Conservation (phyloP, 1,140 invertebrate genomes). For the Caenorhabditis inopinata region DNA sequence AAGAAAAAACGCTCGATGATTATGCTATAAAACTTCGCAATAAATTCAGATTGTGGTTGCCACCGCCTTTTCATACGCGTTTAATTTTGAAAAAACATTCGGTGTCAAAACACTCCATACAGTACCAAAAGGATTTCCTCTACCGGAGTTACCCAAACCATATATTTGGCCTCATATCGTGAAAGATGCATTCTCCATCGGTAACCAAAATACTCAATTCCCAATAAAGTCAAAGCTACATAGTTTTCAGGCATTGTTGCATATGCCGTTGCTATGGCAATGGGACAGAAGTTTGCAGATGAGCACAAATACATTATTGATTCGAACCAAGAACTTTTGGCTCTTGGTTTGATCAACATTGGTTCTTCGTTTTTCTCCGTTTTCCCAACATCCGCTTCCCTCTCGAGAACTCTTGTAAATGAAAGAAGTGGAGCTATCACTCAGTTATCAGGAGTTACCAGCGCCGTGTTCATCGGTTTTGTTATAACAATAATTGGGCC, state of each 20-base stretch:
- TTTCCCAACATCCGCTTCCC: conserved; percentile 67
- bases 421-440: conserved; percentile 68
- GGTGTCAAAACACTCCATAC: conserved; percentile 47
- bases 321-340: conserved; percentile 71
- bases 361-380: conserved; percentile 70
- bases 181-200: conserved; percentile 67
- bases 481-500: conserved; percentile 69
- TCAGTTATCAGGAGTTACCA: conserved; percentile 60
- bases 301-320: conserved; percentile 71
- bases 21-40: neutral
- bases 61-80: conserved; percentile 51
- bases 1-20: conserved; percentile 10
- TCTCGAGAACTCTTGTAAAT: conserved; percentile 68
- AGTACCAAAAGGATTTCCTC: conserved; percentile 12
- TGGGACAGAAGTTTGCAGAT: conserved; percentile 71
- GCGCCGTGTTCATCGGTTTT: conserved; percentile 66
- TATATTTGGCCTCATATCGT: conserved; percentile 51
- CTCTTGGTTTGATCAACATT: conserved; percentile 69
- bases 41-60: conserved; percentile 48
- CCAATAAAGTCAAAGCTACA: no score
- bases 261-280: conserved; percentile 71
- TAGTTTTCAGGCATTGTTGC: conserved; percentile 67
- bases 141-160: neutral
- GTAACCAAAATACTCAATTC: no score
- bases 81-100: conserved; percentile 40